Conservation (phyloP, 2,113 vertebrate genomes). For the Polypterus senegalus region DNA sequence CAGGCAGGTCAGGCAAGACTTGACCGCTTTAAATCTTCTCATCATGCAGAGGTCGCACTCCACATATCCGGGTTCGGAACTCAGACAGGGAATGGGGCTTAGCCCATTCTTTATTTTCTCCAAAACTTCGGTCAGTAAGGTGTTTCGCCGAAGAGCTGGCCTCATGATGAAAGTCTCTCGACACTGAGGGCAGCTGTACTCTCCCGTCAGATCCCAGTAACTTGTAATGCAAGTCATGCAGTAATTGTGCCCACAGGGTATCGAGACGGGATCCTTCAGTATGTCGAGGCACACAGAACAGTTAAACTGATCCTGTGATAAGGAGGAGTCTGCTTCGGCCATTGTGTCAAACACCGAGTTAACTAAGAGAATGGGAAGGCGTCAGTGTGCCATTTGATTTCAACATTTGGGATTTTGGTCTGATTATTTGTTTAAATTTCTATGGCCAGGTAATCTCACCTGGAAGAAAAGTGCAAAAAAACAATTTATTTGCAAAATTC, state of each 20-base stretch:
- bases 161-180: slow-evolving; percentile 67
- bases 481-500: too few relatives aligned
- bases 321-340: too few relatives aligned
- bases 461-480: too few relatives aligned
- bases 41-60: slow-evolving; percentile 9
- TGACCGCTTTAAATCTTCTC: slow-evolving; percentile 4
- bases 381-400: too few relatives aligned
- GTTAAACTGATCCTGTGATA: background rate
- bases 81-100: background rate
- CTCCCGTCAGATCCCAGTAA: background rate
- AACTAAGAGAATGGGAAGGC: too few relatives aligned
- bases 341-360: too few relatives aligned
- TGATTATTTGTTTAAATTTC: too few relatives aligned
- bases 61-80: background rate
- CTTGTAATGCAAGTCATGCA: background rate
- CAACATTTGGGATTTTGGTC: too few relatives aligned
- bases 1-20: slow-evolving; percentile 11
- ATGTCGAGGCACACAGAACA: background rate
- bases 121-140: slow-evolving; percentile 77
- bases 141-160: slow-evolving; percentile 71
- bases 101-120: slow-evolving; percentile 59
- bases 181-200: slow-evolving; percentile 72
- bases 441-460: too few relatives aligned
- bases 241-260: slow-evolving; percentile 2
- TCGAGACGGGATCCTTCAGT: background rate